A percentile compares a stretch with the other conserved stretches of the same genome.
phyloP scores from a whole-genome alignment of 2,797 vertebrate species.

The Urophycis tenuis region DNA sequence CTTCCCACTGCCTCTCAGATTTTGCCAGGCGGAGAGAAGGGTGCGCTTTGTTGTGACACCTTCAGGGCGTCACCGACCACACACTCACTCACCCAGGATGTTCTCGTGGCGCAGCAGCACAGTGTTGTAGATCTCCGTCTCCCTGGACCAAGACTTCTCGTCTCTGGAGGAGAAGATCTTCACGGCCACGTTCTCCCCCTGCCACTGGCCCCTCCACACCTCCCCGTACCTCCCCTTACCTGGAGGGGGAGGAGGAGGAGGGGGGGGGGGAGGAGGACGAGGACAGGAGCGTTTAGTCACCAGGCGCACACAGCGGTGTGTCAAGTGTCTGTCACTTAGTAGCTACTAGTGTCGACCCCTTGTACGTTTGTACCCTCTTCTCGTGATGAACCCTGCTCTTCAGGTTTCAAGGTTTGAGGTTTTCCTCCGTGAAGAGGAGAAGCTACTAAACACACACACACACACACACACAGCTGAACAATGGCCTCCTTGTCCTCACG shows the following conservation, averaged over 20 bases:
- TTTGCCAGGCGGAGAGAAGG: no score
- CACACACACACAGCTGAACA: not conserved
- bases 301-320: not conserved
- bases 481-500: not conserved
- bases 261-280: not conserved
- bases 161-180: slow-evolving; percentile 82
- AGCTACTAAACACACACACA: no score
- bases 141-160: slow-evolving; percentile 80
- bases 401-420: not conserved
- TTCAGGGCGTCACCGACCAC: no score
- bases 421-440: not conserved
- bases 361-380: no score
- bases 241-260: slow-evolving; percentile 21
- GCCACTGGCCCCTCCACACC: slow-evolving; percentile 80
- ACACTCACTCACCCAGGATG: slow-evolving; percentile 72
- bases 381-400: no score
- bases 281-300: not conserved
- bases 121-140: slow-evolving; percentile 80
- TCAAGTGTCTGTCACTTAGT: no score
- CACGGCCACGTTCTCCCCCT: slow-evolving; percentile 78
- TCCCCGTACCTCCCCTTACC: slow-evolving; percentile 79
- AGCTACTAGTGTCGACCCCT: no score
- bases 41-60: no score
- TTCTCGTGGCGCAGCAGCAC: slow-evolving; percentile 79
- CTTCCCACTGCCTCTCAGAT: no score